Evolutionary conservation across 2,113 vertebrate species (phyloP).

Genomic region (Salminus brasiliensis): DNA sequence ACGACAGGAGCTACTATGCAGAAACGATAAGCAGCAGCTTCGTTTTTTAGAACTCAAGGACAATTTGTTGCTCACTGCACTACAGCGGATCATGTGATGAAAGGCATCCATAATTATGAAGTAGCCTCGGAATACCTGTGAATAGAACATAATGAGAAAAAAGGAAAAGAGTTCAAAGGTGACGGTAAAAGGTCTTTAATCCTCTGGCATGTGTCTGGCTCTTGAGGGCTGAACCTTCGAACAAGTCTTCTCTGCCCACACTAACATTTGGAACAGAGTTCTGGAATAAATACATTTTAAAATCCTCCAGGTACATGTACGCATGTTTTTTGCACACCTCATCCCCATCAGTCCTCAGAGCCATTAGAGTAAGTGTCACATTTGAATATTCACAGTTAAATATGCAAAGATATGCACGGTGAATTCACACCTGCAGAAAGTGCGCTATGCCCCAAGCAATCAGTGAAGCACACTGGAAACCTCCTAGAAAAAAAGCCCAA

Average conservation of each 20-base stretch:
- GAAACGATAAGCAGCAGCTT: slow-evolving; percentile 21
- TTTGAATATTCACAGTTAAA: slow-evolving; percentile 57
- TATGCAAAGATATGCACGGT: slow-evolving; percentile 62
- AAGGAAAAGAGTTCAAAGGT: too few species aligned
- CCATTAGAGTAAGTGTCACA: slow-evolving; percentile 35
- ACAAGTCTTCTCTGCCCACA: background rate
- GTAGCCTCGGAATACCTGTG: background rate
- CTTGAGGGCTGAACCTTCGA: background rate
- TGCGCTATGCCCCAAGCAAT: slow-evolving; percentile 52
- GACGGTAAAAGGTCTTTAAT: too few species aligned
- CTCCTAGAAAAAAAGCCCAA: slow-evolving; percentile 9
- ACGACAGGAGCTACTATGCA: slow-evolving; percentile 33
- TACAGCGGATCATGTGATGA: background rate
- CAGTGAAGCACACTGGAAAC: slow-evolving; percentile 34
- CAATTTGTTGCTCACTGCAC: background rate
- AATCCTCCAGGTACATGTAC: background rate
- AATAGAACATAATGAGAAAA: slow-evolving; percentile 4
- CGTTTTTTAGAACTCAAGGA: slow-evolving; percentile 8
- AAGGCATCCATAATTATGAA: background rate
- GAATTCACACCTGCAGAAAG: slow-evolving; percentile 61
- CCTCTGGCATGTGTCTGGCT: background rate
- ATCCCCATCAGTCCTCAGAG: slow-evolving; percentile 51
- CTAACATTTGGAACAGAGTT: slow-evolving; percentile 10
- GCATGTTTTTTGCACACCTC: slow-evolving; percentile 28
- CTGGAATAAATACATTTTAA: slow-evolving; percentile 1